Evolutionary conservation across 2,113 vertebrate species (phyloP).

Genomic region (Zingel zingel): DNA sequence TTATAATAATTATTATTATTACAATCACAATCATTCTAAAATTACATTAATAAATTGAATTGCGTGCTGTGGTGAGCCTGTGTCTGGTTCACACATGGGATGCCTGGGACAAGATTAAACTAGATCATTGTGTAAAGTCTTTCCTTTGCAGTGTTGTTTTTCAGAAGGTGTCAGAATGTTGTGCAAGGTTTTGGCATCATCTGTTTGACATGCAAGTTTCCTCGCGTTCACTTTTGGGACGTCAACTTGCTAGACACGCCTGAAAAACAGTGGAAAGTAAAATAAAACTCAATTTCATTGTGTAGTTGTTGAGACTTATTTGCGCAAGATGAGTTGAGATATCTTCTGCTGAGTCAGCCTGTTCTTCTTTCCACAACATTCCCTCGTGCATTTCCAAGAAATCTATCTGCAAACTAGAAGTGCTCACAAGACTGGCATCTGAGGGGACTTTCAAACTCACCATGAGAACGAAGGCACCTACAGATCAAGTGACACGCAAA

Average conservation of each 20-base stretch:
- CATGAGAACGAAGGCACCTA: conserved; percentile 8
- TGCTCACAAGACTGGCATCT: conserved; percentile 12
- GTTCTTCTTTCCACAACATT: conserved; percentile 13
- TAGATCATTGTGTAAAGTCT: not conserved
- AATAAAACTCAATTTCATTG: not conserved
- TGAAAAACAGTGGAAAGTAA: not conserved
- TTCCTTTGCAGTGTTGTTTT: not conserved
- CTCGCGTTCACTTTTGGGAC: not conserved
- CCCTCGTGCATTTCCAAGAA: conserved; percentile 26
- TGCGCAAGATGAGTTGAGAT: conserved; percentile 19
- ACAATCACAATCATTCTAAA: not conserved
- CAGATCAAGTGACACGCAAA: not conserved
- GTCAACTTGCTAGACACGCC: conserved; percentile 10
- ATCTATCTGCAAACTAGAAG: conserved; percentile 4
- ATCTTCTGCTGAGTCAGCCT: not conserved
- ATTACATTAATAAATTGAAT: too few species aligned
- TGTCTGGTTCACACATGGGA: not conserved
- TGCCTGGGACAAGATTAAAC: not conserved
- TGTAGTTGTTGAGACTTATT: conserved; percentile 9
- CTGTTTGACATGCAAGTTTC: conserved; percentile 9
- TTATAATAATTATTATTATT: not conserved
- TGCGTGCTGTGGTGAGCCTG: not conserved
- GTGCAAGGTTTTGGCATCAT: conserved; percentile 19
- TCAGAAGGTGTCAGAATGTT: not conserved
- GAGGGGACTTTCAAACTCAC: conserved; percentile 32